Evolutionary conservation across 2,888 invertebrate species (phyloP), one percentile per base, ranked within the genome.

Genomic region (Drosophila ezoana): DNA sequence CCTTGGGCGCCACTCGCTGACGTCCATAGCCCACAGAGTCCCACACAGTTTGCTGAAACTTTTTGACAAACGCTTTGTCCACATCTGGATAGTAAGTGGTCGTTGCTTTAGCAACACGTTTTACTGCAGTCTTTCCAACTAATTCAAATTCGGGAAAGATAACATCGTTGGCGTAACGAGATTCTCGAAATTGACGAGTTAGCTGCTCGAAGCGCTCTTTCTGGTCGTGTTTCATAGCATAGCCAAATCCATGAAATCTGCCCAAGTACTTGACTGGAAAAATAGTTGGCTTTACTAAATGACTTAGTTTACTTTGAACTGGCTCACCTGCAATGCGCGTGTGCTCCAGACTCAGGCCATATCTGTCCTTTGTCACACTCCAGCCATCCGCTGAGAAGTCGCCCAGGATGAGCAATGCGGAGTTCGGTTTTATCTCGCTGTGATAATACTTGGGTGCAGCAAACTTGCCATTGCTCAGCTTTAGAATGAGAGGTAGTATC

Each of bases 181-280:
- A 64, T 52, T 92, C 92, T 35, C 70, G 78, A 3, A 92, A 69
- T 0, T 64, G 35, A 0, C 47, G 28, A 0, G 87, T 84, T 0
- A 91, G 43, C 10, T 76, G 20, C 2, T 78, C 28, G 53, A 92
- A 92, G 5, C 75, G 61, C 1, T 72, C 43, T 0, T 68, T 84
- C 18, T 91, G 69, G 1, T 52, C 72, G 6, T 84, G 48, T 41
- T 90, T 90, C 28, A 92, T 35, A 0, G 91, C 92, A 51, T 90
- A 92, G n/a, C 89, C 79, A 11, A 87, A 65, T 8, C 91, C 92
- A 83, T 92, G 92, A 33, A 92, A 92, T 20, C 53, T 57, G 1
- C 90, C 92, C 67, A 92, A 60, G 40, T 87, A 85, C 47, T 88
- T 82, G 0, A 87, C 90, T 79, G 44, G 28, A 65, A 20, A 5